Evolutionary conservation across 2,797 vertebrate species (phyloP), one percentile per base, ranked within the genome.

Genomic region (Ctenochaetus hawaiiensis): DNA sequence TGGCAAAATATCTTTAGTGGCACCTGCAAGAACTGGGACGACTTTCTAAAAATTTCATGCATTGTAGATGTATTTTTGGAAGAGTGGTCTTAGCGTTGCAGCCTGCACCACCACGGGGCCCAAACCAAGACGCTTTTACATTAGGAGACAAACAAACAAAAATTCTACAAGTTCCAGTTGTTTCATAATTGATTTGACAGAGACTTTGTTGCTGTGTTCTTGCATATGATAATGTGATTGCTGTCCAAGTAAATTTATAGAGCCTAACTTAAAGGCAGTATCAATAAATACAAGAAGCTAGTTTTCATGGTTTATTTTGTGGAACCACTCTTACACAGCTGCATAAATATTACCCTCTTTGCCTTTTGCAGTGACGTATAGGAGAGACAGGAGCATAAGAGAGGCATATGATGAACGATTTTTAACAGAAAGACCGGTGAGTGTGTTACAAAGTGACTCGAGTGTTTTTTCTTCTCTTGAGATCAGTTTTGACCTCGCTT

Each of bases 351-450:
- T 34, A 56, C 8, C 13, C n/a, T 71, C 2, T 77, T 57, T 77
- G 9, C 61, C 3, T 47, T 47, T 78, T 68, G 1, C 73, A 96
- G 95, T 96, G 95, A 87, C 94, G 0, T 95, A 94, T 82, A 95
- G 95, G 77, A 93, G 95, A 89, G 95, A 95, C 0, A 67, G 95
- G 76, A 93, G 66, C 79, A 75, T 95, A 79, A 89, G 95, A 63
- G 94, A 95, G 3, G 81, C 84, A 6, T 95, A 95, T 3, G 95
- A 96, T 8, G 94, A 95, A 0, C 93, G 94, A 1, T 95, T 95
- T 73, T 47, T 89, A 76, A 14, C 75, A 16, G 95, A 95, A 2
- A 93, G 95, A 79, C 57, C 68, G 52, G 95, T 95, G 82, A 94
- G 93, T 83, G 18, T 67, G 7, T 14, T 10, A 10, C 6, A 49